Evolutionary conservation across 2,797 vertebrate genomes (phyloP), one percentile per base, ranked within the genome.

Genomic region (Clarias pachynema): DNA sequence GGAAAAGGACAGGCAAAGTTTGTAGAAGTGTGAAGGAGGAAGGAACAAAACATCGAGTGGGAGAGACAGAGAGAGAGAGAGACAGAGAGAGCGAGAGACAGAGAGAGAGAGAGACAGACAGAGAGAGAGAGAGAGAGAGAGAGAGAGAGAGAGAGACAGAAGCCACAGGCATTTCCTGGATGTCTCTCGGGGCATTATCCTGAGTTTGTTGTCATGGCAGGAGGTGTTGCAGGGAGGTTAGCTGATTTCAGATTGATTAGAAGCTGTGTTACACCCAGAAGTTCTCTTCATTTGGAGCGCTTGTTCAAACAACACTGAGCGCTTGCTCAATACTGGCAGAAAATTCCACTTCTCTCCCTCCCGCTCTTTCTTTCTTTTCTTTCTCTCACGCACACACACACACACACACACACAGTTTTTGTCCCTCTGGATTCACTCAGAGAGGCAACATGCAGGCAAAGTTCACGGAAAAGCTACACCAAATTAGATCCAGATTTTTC

Each of bases 391-490:
- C 53, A 8, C 31, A 2, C 29, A 1, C 86, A 26, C 49, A 75
- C 82, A 81, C 59, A 84, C 75, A 74, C 44, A 44, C 31, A 5
- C 29, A 1, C 70, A 53, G 44, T 8, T 63, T 78, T 10, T 49
- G 80, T 69, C n/a, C 80, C 72, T 82, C 60, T 85, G 79, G 62
- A 68, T 65, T 77, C 20, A 79, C 86, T 89, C 87, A 89, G 92
- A 94, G 96, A 95, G 95, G 96, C 95, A 97, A 96, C 96, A 97
- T 96, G 96, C 94, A 93, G 89, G 93, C 94, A 96, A 95, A 96
- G 96, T 97, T 97, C 96, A 97, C 93, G 93, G 92, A 96, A 93
- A 97, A 96, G 79, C 73, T 97, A 94, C 96, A 97, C 94, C 94
- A 96, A 97, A 97, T 96, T 95, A 96, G 95, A 97, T 96, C 92